Base-by-base conservation (phyloP, 2,888 invertebrate species). In the Gastrophysa polygoni region DNA sequence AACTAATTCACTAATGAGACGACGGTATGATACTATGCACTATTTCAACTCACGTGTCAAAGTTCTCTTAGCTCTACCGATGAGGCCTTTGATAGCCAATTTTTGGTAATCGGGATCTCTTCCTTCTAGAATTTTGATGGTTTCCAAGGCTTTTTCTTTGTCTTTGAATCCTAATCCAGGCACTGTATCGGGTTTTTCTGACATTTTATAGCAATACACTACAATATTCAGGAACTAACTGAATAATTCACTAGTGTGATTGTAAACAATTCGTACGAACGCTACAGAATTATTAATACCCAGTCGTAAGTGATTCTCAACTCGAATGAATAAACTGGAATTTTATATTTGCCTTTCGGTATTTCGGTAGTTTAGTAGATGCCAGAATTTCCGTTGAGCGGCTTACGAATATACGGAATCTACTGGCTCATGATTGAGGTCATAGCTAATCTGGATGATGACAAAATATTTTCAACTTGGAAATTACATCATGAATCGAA, bases 121-220 rank as follows among this genome's bases (percentile, higher is more conserved):
- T 0, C 90, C 92, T 69, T 89, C 85, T 65, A 92, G 80, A 78
- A 84, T 83, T 78, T 86, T 83, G 5, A 92, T 80, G 0, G 91
- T 91, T 55, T 86, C 87, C 67, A 87, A 81, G 0, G 92, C 92
- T 1, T 90, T 86, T n/a, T 85, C 88, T 76, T 88, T 88, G 77
- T 92, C 91, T 77, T 92, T 92, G 80, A 92, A 92, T 18, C 92
- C 90, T 21, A 91, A 83, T 0, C 90, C 91, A 4, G 89, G 88
- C 43, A 91, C 91, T 0, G 88, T 87, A 73, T 90, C 89, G 2
- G 78, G 70, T 61, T 79, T 78, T 64, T 81, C 80, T 14, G 80
- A 77, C 81, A 81, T 81, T 63, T 65, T 61, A 21, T 34, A 50
- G 14, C 20, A 20, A 1, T n/a, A n/a, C n/a, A n/a, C n/a, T n/a